Evolutionary conservation across 2,113 vertebrate genomes (phyloP), one percentile per base, ranked within the genome.

Genomic region (Tragelaphus buxtoni): DNA sequence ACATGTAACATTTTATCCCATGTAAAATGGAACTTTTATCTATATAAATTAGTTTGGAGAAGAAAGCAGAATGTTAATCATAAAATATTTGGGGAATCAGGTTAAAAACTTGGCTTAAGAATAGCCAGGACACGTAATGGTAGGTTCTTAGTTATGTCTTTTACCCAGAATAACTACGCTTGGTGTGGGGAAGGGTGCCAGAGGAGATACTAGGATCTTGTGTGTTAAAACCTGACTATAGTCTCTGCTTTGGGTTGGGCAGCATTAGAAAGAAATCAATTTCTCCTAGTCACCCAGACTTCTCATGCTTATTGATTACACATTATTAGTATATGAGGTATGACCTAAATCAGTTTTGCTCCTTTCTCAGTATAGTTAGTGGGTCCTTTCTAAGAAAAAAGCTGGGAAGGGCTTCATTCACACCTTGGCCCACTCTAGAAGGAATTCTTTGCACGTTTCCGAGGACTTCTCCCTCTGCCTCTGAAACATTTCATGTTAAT

Each of bases 71-170:
- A 92, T 28, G 3, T 92, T 81, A 63, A 63, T 81, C 56, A 42
- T 61, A 83, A 84, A 30, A 58, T 74, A 30, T 80, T 83, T 60
- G 42, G 69, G 10, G 18, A 53, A 49, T 86, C 58, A 81, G 20
- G 30, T 86, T 72, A 84, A 72, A 84, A 72, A 74, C 17, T 92
- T 35, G 26, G 20, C 63, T 95, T 92, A 96, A 96, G 60, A 93
- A 58, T 87, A 86, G n/a, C 42, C 30, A 45, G 83, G 42, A 55
- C 30, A 77, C 18, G 88, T 92, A 61, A 45, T 69, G 26, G 53
- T 80, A 51, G 65, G 63, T 92, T 92, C 30, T 47, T 94, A 84
- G 60, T 88, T 87, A 90, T 14, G 65, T 63, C 24, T 90, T 87
- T 95, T 88, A 28, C 49, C 56, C 53, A 72, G 60, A 96, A 90